Conservation (phyloP, 2,888 invertebrate species). For the Miltochrista miniata region DNA sequence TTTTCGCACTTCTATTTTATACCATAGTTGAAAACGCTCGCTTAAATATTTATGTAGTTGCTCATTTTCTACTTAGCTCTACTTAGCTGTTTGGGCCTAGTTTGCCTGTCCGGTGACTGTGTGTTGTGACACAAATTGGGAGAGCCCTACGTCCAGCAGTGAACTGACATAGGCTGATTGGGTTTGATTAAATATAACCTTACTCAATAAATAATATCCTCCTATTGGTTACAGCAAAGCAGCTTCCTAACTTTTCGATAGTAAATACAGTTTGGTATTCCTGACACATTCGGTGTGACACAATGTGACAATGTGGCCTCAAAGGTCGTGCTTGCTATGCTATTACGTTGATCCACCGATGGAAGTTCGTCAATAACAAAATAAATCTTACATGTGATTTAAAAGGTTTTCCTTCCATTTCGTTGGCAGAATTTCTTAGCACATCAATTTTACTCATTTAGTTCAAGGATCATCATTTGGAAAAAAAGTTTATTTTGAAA, state of each 20-base stretch:
- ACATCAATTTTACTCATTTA: background rate
- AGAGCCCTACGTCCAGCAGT: no score
- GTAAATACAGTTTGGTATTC: constrained; percentile 55
- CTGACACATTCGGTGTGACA: constrained; percentile 24
- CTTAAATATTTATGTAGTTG: no score
- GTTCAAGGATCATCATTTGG: background rate
- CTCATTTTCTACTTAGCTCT: no score
- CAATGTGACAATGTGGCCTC: constrained; percentile 42
- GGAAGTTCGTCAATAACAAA: constrained; percentile 42
- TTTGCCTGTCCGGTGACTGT: no score
- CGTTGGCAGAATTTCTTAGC: background rate
- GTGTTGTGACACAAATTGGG: no score
- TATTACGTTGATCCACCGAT: constrained; percentile 56
- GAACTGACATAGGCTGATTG: no score
- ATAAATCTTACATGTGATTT: constrained; percentile 41
- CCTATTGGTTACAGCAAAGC: background rate
- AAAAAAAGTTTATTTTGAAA: no score
- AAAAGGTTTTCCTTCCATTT: constrained; percentile 31
- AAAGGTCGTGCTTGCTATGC: constrained; percentile 56
- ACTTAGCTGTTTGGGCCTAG: no score
- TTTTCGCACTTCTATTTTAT: no score
- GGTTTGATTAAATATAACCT: no score
- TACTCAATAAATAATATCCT: background rate
- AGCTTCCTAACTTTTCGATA: constrained; percentile 21
- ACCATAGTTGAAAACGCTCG: no score